Evolutionary conservation across 2,797 vertebrate genomes (phyloP), one percentile per base, ranked within the genome.

Genomic region (Urosaurus nigricauda): DNA sequence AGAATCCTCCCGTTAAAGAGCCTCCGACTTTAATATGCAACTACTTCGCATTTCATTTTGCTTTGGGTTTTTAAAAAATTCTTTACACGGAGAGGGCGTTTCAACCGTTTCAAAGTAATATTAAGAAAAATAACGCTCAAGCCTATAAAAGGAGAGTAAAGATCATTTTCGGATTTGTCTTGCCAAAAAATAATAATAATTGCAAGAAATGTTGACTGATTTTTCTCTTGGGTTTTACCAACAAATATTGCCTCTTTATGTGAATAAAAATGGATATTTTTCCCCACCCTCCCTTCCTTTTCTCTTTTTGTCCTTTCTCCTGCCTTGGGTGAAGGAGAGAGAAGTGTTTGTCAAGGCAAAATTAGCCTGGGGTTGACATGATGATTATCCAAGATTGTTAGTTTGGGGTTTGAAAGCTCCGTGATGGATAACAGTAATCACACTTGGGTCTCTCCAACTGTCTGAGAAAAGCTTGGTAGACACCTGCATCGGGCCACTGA

Each of bases 351-450:
- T 75, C 53, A 60, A 37, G 70, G 5, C 68, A 9, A 74, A 74
- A 74, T 82, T 43, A 56, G 53, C 35, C 53, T 2, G 16, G 79
- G 79, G 70, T 75, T 88, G 87, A 83, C 43, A 37, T 16, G 58
- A 71, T 51, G 80, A 75, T 88, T 77, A 75, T 60, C n/a, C 21
- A 47, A 65, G 80, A 75, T 83, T 63, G 71, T 26, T 77, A 51
- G 56, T 60, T 65, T 77, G 40, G 40, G 68, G 47, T 19, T 29
- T 21, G 4, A 63, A 83, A 58, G 71, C 29, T 21, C 87, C 40
- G 29, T 40, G 56, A 75, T 58, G 60, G 80, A 88, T 75, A 65
- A 83, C 80, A 77, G 87, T 75, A 83, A 88, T 83, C 53, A 35
- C n/a, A 51, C 56, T 37, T 4, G 71, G 56, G 79, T 40, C 32